Evolutionary conservation across 2,888 invertebrate species (phyloP).

Genomic region (Xylocampa areola): DNA sequence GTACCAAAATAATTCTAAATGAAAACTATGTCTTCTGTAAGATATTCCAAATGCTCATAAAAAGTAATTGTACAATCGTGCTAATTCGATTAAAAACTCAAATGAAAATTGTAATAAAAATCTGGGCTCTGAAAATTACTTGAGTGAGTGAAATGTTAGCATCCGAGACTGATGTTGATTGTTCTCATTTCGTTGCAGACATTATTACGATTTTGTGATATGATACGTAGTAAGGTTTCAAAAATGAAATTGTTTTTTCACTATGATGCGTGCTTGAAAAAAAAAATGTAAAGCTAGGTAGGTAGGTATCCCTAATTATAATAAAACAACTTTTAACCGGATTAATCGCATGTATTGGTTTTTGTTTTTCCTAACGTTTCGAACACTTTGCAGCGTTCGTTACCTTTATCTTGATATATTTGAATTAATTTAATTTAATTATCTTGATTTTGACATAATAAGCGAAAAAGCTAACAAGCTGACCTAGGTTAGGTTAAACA

Average conservation of each 20-base stretch:
- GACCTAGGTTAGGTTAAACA: too few relatives aligned
- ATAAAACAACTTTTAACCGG: too few relatives aligned
- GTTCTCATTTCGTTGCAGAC: constrained; percentile 58
- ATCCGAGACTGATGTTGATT: constrained; percentile 61
- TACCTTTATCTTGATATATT: too few relatives aligned
- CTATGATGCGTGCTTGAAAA: neutral
- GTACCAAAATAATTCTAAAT: neutral
- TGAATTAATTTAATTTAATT: too few relatives aligned
- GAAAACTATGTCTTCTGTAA: neutral
- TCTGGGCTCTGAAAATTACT: constrained; percentile 18
- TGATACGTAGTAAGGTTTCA: neutral
- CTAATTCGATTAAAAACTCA: constrained; percentile 5
- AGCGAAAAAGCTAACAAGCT: too few relatives aligned
- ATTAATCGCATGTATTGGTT: too few relatives aligned
- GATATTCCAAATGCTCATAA: neutral
- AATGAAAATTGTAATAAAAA: constrained; percentile 17
- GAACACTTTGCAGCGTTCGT: too few relatives aligned
- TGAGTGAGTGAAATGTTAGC: constrained; percentile 21
- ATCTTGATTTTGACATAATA: too few relatives aligned
- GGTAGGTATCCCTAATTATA: too few relatives aligned
- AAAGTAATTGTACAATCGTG: constrained; percentile 1
- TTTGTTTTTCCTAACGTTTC: too few relatives aligned
- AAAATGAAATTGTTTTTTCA: neutral
- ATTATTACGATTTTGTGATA: constrained; percentile 44
- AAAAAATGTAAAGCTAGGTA: too few relatives aligned